Percentiles rank a stretch among this genome's conserved stretches.
Evolutionary conservation across 2,113 vertebrate species (phyloP).

Genomic region (Corvus cornix): DNA sequence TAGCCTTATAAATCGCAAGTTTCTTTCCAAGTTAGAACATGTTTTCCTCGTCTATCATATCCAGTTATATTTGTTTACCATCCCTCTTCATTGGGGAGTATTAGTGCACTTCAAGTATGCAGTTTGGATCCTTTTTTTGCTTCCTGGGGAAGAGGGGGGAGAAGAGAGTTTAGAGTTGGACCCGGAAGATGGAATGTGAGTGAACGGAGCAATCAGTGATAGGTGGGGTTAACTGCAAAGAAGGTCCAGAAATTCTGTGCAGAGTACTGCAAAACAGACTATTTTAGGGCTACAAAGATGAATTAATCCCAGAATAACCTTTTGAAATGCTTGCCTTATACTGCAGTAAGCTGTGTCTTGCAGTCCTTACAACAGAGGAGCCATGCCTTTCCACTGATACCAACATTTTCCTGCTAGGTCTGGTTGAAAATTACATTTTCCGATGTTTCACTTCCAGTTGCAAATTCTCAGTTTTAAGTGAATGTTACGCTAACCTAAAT

Average conservation of each 20-base stretch:
- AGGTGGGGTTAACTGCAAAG: neutral
- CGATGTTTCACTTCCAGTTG: neutral
- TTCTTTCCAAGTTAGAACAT: neutral
- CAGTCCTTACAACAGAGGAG: neutral
- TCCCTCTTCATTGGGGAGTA: neutral
- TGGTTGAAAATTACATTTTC: neutral
- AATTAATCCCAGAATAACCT: neutral
- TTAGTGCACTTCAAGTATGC: neutral
- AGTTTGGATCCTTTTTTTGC: neutral
- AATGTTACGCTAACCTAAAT: neutral
- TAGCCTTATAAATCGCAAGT: neutral
- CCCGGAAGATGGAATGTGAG: neutral
- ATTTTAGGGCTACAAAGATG: neutral
- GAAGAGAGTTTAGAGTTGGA: neutral
- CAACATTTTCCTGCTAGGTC: neutral
- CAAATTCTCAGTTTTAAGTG: neutral
- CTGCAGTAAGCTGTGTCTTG: neutral
- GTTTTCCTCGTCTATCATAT: neutral
- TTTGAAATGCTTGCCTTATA: neutral
- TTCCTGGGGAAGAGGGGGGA: neutral
- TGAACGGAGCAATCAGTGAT: rapidly evolving
- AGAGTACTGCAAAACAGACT: neutral
- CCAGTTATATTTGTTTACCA: neutral
- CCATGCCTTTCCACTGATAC: neutral
- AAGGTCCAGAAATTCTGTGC: neutral